Conservation (phyloP, 2,797 vertebrate species). For the Sylvilagus floridanus region DNA sequence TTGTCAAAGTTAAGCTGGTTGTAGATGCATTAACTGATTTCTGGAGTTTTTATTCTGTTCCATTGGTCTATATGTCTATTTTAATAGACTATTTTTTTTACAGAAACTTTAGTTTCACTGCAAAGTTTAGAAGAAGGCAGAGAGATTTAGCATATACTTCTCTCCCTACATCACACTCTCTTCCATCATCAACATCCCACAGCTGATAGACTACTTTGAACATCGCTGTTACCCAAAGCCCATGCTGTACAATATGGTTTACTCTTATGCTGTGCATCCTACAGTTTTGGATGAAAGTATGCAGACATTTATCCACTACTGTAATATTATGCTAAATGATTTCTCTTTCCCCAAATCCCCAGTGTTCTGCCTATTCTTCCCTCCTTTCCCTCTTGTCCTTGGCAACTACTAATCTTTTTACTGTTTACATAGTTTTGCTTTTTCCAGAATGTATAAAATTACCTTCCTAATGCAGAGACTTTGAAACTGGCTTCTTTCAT, state of each 20-base stretch:
- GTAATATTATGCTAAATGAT: background rate
- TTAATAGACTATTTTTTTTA: background rate
- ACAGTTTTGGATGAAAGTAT: background rate
- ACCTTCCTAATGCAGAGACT: too few species aligned
- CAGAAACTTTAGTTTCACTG: background rate
- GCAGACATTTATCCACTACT: background rate
- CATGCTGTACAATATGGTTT: background rate
- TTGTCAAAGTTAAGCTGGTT: too few species aligned
- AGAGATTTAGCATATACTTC: background rate
- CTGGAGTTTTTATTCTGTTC: too few species aligned
- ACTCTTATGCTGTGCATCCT: background rate
- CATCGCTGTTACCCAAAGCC: background rate
- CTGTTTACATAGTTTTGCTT: background rate
- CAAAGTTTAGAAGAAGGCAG: background rate
- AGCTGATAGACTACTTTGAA: background rate
- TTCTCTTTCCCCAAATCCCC: background rate
- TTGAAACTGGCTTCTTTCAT: background rate
- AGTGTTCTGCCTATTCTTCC: background rate
- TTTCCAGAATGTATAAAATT: background rate
- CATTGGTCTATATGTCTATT: background rate
- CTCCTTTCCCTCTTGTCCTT: background rate
- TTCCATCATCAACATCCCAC: too few species aligned
- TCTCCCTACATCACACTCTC: background rate
- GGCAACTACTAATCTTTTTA: background rate
- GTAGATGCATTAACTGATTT: too few species aligned